A percentile compares a stretch with the other conserved stretches of the same genome.
Evolutionary conservation across 2,888 invertebrate genomes (phyloP).

Genomic region (Dorcus hopei): DNA sequence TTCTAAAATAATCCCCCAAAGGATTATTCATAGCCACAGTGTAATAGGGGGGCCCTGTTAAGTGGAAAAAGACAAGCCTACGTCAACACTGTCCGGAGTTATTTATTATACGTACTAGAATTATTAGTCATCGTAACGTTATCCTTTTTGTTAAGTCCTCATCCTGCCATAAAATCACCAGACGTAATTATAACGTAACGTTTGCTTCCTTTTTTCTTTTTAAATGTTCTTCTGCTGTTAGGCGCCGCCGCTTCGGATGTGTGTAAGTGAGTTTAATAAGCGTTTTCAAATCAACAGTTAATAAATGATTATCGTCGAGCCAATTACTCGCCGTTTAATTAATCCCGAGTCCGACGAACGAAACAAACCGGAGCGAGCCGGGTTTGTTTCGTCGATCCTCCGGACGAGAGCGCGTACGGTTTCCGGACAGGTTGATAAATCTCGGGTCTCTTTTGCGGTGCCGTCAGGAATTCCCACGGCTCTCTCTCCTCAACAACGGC

Average conservation of each 20-base stretch:
- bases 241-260: too few species aligned
- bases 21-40: not conserved
- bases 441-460: constrained; percentile 22
- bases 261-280: too few species aligned
- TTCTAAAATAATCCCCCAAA: constrained; percentile 10
- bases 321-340: not conserved
- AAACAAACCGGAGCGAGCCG: constrained; percentile 6
- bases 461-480: constrained; percentile 25
- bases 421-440: constrained; percentile 31
- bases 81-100: not conserved
- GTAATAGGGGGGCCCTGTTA: not conserved
- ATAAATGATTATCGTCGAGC: not conserved
- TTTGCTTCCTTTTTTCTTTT: too few species aligned
- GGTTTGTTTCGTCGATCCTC: constrained; percentile 6
- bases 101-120: too few species aligned
- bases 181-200: too few species aligned
- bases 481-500: constrained; percentile 1
- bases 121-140: too few species aligned
- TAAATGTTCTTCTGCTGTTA: too few species aligned
- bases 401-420: constrained; percentile 15
- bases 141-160: too few species aligned
- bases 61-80: not conserved
- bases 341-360: not conserved
- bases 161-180: too few species aligned
- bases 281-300: too few species aligned